A percentile compares a stretch with the other conserved stretches of the same genome.
Evolutionary conservation across 2,888 invertebrate genomes (phyloP).

Genomic region (Dyspetes luteomarginatus): DNA sequence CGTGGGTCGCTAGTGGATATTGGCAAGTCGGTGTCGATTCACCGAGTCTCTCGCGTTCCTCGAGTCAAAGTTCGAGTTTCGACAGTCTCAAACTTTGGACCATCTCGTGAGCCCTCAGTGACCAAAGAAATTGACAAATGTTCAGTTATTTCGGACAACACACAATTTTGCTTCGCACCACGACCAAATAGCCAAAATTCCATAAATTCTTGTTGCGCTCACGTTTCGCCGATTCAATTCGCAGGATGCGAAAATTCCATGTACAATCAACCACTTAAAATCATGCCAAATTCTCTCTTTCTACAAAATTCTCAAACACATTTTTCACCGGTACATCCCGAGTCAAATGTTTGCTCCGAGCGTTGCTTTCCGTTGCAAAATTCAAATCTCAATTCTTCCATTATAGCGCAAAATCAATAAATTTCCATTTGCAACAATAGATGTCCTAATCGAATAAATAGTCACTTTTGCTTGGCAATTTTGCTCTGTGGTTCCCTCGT

Average conservation of each 20-base stretch:
- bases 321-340: slow-evolving; percentile 52
- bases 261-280: slow-evolving; percentile 61
- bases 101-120: slow-evolving; percentile 86
- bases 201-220: slow-evolving; percentile 66
- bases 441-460: slow-evolving; percentile 70
- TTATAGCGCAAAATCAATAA: slow-evolving; percentile 38
- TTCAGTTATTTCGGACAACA: slow-evolving; percentile 84
- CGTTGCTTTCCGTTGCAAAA: slow-evolving; percentile 42
- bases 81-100: slow-evolving; percentile 80
- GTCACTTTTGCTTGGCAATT: slow-evolving; percentile 76
- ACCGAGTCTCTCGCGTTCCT: slow-evolving; percentile 86
- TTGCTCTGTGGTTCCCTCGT: slow-evolving; percentile 79
- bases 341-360: slow-evolving; percentile 41
- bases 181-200: slow-evolving; percentile 65
- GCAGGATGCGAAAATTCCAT: slow-evolving; percentile 65
- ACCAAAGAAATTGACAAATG: slow-evolving; percentile 85
- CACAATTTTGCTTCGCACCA: slow-evolving; percentile 70
- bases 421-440: slow-evolving; percentile 35
- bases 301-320: slow-evolving; percentile 44
- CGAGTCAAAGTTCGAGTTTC: slow-evolving; percentile 92
- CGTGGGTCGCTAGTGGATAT: slow-evolving; percentile 89
- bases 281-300: slow-evolving; percentile 45
- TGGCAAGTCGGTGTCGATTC: slow-evolving; percentile 86
- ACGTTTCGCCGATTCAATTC: slow-evolving; percentile 58
- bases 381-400: slow-evolving; percentile 28